These are phyloP conservation scores for Forbesichthys papilliferus DNA, from an alignment of 2,113 vertebrate genomes.

Conservation along the genomic window DNA sequence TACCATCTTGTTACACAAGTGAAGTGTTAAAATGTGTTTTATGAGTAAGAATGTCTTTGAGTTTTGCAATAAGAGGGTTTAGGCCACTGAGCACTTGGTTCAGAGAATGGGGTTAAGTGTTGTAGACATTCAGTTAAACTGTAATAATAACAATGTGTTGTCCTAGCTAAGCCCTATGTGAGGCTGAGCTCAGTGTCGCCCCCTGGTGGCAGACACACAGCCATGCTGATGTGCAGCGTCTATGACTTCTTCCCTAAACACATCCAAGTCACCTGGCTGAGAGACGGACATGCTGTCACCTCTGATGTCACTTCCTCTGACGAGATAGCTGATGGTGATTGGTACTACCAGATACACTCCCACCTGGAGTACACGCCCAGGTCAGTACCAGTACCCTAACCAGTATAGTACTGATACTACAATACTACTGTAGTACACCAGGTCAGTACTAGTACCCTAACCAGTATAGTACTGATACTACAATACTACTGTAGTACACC, in stretches of 20 bases:
- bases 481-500: conserved; percentile 38
- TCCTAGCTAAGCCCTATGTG: conserved; percentile 40
- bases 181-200: conserved; percentile 10
- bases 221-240: conserved; percentile 47
- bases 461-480: no score
- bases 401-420: no score
- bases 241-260: conserved; percentile 45
- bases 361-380: conserved; percentile 52
- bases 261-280: conserved; percentile 53
- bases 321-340: conserved; percentile 55
- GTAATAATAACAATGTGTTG: not conserved
- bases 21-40: no score
- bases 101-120: no score
- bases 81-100: no score
- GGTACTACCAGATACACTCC: conserved; percentile 64
- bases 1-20: no score
- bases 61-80: no score
- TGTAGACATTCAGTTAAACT: no score
- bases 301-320: conserved; percentile 33
- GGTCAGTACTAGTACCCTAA: not conserved
- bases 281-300: conserved; percentile 20
- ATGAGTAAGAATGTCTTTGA: no score
- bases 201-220: conserved; percentile 17
- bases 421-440: conserved; percentile 1
- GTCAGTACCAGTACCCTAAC: not conserved